Base-by-base conservation (phyloP, 2,888 invertebrate species). In the Drosophila infuscata region DNA sequence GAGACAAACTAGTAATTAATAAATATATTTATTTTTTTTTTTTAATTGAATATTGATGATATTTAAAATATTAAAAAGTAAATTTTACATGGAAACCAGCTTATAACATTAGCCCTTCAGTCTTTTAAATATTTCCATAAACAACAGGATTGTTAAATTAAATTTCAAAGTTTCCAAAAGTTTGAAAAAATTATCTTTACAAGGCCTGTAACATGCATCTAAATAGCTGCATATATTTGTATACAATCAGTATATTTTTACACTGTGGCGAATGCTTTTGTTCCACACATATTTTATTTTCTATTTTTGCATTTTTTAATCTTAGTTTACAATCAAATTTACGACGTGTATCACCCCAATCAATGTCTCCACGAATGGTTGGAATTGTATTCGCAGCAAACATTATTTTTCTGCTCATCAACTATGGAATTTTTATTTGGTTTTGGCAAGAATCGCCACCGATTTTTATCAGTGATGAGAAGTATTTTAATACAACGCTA, bases 401-500 rank as follows among this genome's bases (percentile, higher is more conserved):
- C 29, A 51, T 73, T 3, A 1, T 60, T 7, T 53, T 56, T n/a
- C 1, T 83, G 17, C 7, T 66, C 0, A 1, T 81, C 3, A 58
- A 46, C 17, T 33, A 35, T 17, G 7, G 49, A 7, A 0, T 65
- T 12, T 8, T 66, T 3, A 29, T 11, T 4, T 58, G 58, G 62
- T 4, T 32, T 7, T 35, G 11, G 35, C 20, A 43, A 0, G 8
- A 38, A 29, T 17, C 51, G 2, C 0, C 6, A 0, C 20, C 3
- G 0, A 3, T 4, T 12, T 60, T 67, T 11, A 4, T 7, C 2
- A 38, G 38, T 43, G 72, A 83, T 57, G 72, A 79, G 12, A 29
- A 12, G 0, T 58, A 83, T 57, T 74, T 86, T 3, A 81, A 79
- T 53, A 12, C 36, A 5, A 81, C 69, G 0, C 67, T 86, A 1